Evolutionary conservation across 30 jellyfish, hydroid and myxozoan genomes (phyloP), one percentile per base, ranked within the genome.

Genomic region (Pelagia noctiluca): DNA sequence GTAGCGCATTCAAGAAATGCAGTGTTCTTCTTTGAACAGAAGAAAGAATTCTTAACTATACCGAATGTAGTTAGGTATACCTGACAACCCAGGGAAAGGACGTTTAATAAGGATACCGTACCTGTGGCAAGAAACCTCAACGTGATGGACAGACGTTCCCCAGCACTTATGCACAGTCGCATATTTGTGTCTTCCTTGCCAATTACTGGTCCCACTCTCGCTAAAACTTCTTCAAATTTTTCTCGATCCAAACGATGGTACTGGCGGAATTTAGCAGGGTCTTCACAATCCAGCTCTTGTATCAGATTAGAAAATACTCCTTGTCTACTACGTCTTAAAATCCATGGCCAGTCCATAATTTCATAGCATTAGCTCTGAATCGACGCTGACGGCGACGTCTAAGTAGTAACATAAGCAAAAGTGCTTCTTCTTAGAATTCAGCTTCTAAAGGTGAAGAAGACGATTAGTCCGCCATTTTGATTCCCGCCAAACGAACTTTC

Each of bases 51-150:
- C n/a, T n/a, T n/a, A n/a, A n/a, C n/a, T n/a, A n/a, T n/a, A n/a
- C n/a, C n/a, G n/a, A n/a, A n/a, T n/a, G n/a, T n/a, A n/a, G n/a
- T n/a, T n/a, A n/a, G n/a, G n/a, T n/a, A n/a, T n/a, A n/a, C n/a
- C n/a, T n/a, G n/a, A n/a, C n/a, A n/a, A n/a, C n/a, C n/a, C n/a
- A n/a, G n/a, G n/a, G n/a, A n/a, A n/a, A n/a, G n/a, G 7, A 63
- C 32, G 38, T 21, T 25, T 63, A 25, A 11, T 46, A 63, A 63
- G 32, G n/a, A 31, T 49, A 25, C 5, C 28, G 23, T 25, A 69
- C 82, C 82, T 69, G 82, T 3, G 31, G 82, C 82, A 10, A 69
- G 64, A 69, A 69, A 69, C 29, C 82, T 35, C 23, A 69, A 63
- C 36, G 82, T 69, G 33, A 32, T 35, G 32, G 82, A 29, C 28